A percentile compares a stretch with the other conserved stretches of the same genome.
Evolutionary conservation across 2,888 invertebrate species (phyloP).

Genomic region (Rhamnusium bicolor): DNA sequence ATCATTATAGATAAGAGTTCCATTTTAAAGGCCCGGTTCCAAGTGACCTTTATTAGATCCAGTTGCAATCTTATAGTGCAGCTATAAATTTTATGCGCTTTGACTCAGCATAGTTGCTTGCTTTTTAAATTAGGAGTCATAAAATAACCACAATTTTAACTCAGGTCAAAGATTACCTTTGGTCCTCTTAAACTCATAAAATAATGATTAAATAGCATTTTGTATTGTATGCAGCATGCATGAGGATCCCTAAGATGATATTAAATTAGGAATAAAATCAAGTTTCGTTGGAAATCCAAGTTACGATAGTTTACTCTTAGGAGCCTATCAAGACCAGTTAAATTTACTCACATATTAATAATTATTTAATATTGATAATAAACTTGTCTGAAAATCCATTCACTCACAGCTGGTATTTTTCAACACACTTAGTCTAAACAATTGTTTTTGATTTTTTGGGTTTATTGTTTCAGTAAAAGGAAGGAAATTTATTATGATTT

Average conservation of each 20-base stretch:
- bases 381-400: too few species aligned
- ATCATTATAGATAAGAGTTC: slow-evolving; percentile 54
- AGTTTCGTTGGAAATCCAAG: too few species aligned
- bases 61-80: slow-evolving; percentile 56
- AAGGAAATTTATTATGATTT: too few species aligned
- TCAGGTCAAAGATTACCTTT: slow-evolving; percentile 47
- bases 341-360: too few species aligned
- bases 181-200: slow-evolving; percentile 36
- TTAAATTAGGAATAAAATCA: neutral
- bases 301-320: too few species aligned
- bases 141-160: slow-evolving; percentile 57
- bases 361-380: too few species aligned
- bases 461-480: too few species aligned
- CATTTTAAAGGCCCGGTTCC: slow-evolving; percentile 46
- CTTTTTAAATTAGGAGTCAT: slow-evolving; percentile 58
- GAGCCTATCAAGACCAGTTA: too few species aligned
- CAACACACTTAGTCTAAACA: too few species aligned
- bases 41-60: slow-evolving; percentile 58
- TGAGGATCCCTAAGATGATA: neutral
- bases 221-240: slow-evolving; percentile 20
- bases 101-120: slow-evolving; percentile 57
- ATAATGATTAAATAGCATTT: slow-evolving; percentile 42
- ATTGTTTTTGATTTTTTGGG: too few species aligned
- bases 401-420: too few species aligned
- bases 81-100: slow-evolving; percentile 58